These are phyloP conservation scores for Phoenicopterus ruber DNA, from an alignment of 2,113 vertebrate genomes.

Conservation along the genomic window DNA sequence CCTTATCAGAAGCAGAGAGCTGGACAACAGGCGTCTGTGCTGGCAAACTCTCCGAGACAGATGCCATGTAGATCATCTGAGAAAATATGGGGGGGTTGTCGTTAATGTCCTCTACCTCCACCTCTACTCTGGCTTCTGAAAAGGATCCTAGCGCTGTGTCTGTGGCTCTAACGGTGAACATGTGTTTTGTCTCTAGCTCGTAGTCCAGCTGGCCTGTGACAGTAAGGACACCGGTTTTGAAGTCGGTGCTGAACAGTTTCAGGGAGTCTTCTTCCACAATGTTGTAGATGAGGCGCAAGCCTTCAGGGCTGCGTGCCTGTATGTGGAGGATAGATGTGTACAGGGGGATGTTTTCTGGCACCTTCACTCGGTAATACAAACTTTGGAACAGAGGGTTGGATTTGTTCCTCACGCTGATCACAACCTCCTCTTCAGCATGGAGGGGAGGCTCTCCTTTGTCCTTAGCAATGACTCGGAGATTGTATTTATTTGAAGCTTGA, in stretches of 20 bases:
- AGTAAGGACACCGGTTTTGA: constrained; percentile 90
- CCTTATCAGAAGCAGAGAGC: constrained; percentile 83
- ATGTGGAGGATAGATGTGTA: constrained; percentile 92
- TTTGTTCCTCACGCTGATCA: constrained; percentile 88
- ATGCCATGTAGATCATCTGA: constrained; percentile 71
- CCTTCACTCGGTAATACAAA: constrained; percentile 85
- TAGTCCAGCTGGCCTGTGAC: constrained; percentile 89
- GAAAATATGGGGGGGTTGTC: constrained; percentile 89
- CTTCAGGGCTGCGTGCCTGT: constrained; percentile 93
- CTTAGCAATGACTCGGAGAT: constrained; percentile 81
- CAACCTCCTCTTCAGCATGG: constrained; percentile 77
- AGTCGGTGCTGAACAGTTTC: constrained; percentile 86
- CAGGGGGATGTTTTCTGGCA: constrained; percentile 89
- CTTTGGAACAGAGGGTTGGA: constrained; percentile 93
- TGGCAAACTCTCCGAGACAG: constrained; percentile 82
- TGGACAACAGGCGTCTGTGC: constrained; percentile 82
- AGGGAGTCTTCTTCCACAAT: constrained; percentile 86
- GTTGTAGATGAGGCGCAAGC: constrained; percentile 93
- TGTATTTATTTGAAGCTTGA: constrained; percentile 88
- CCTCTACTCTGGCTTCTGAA: constrained; percentile 88
- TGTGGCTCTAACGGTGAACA: constrained; percentile 86
- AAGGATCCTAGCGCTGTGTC: constrained; percentile 89
- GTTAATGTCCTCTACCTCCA: constrained; percentile 92
- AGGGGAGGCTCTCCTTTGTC: constrained; percentile 85
- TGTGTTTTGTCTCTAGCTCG: constrained; percentile 80